A percentile compares a stretch with the other conserved stretches of the same genome.
phyloP scores from a whole-genome alignment of 1,140 invertebrate genomes.

The Conus betulinus region DNA sequence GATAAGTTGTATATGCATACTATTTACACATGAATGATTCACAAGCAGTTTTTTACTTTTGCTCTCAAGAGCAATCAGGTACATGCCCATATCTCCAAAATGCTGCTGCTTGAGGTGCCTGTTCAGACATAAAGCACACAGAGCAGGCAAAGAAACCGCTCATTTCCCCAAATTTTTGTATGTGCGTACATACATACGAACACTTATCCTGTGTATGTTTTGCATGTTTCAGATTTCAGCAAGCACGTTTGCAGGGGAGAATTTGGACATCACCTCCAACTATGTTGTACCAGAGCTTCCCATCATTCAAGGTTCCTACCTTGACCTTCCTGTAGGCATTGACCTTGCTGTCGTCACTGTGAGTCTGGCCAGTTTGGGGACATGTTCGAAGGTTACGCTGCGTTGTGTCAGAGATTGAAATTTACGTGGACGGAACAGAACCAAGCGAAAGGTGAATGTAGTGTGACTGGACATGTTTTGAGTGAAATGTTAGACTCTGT shows the following conservation, averaged over 20 bases:
- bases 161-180: background rate
- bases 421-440: conserved; percentile 57
- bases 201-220: background rate
- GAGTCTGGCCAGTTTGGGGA: conserved; percentile 41
- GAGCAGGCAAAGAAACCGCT: no score
- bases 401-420: conserved; percentile 63
- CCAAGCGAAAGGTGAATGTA: conserved; percentile 49
- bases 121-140: no score
- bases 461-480: no score
- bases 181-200: background rate
- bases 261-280: conserved; percentile 56
- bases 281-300: conserved; percentile 48
- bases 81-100: no score
- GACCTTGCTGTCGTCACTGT: conserved; percentile 48
- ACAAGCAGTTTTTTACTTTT: no score
- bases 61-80: no score
- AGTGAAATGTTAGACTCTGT: background rate
- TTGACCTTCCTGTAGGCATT: conserved; percentile 54
- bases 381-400: conserved; percentile 42
- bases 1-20: no score
- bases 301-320: conserved; percentile 57
- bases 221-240: conserved; percentile 53
- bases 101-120: no score
- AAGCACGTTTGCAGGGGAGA: conserved; percentile 37
- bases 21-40: no score